Base-by-base conservation (phyloP, 35 echinoderm and acorn worm genomes). In the Patiria miniata region DNA sequence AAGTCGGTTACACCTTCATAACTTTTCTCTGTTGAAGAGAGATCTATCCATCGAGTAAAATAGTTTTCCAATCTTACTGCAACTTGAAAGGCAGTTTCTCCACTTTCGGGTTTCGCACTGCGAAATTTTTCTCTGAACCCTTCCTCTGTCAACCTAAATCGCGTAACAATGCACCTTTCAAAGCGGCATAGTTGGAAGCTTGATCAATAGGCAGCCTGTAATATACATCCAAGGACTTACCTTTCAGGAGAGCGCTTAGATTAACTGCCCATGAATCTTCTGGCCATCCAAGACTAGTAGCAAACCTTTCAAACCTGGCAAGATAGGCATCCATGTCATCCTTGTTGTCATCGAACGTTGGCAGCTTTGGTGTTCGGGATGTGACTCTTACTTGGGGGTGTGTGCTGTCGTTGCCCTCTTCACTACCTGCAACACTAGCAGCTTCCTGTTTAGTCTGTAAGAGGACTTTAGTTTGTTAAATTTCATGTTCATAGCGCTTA, bases 321-420 rank as follows among this genome's bases (percentile, higher is more conserved):
- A 95, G 42, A 22, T 95, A 95, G 9, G 93, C 93, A 61, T 95
- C 93, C 40, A 95, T 83, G 38, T 95, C 85, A 51, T 95, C 88
- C 22, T 59, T 87, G 17, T 65, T 68, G 12, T 91, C 84, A 84
- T 84, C 34, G 85, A 91, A 85, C 15, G 29, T 61, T 39, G 79
- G 87, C 22, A 89, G 40, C 78, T 82, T 86, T 2, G 84, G 90
- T n/a, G n/a, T n/a, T n/a, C n/a, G n/a, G n/a, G n/a, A n/a, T n/a
- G n/a, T n/a, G n/a, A n/a, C n/a, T n/a, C n/a, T n/a, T n/a, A n/a
- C n/a, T n/a, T n/a, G n/a, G n/a, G n/a, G n/a, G n/a, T n/a, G n/a
- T n/a, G n/a, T n/a, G n/a, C n/a, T n/a, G n/a, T n/a, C n/a, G n/a
- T n/a, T n/a, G n/a, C n/a, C n/a, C n/a, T n/a, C n/a, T n/a, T n/a